Evolutionary conservation across 1,140 invertebrate species (phyloP).

Genomic region (Medauroidea extradentata): DNA sequence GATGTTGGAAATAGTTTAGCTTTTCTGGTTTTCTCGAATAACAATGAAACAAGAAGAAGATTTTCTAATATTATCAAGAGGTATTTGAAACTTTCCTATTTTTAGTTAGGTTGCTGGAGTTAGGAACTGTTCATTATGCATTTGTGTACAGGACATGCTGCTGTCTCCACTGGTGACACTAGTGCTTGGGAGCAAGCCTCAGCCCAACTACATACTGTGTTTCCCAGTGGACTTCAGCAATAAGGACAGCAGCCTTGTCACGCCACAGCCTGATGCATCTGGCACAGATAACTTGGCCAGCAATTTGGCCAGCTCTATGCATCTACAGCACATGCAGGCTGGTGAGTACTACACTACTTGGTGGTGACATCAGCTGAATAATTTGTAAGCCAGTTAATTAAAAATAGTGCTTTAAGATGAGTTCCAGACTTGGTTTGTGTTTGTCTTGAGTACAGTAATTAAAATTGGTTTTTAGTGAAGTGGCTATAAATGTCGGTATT

Average conservation of each 20-base stretch:
- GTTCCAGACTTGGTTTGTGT: too few species aligned
- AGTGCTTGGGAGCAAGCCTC: constrained; percentile 42
- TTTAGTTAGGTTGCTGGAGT: not conserved
- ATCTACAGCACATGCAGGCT: constrained; percentile 23
- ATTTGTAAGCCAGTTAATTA: too few species aligned
- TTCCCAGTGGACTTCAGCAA: constrained; percentile 44
- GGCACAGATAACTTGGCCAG: constrained; percentile 19
- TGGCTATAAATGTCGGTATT: too few species aligned
- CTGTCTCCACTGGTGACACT: constrained; percentile 50
- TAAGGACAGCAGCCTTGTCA: not conserved
- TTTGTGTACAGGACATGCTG: constrained; percentile 35
- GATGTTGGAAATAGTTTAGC: too few species aligned
- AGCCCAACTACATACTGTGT: constrained; percentile 54
- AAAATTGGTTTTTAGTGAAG: too few species aligned
- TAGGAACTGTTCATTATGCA: not conserved
- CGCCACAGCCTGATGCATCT: not conserved
- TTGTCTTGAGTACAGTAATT: too few species aligned
- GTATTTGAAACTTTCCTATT: not conserved
- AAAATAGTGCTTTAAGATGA: too few species aligned
- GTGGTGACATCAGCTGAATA: too few species aligned
- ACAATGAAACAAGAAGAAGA: not conserved
- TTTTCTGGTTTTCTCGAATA: too few species aligned
- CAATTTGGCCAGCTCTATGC: constrained; percentile 24
- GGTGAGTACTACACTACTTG: too few species aligned
- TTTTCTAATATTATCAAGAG: not conserved